Evolutionary conservation across 2,113 vertebrate genomes (phyloP).

Genomic region (Varanus komodoensis): DNA sequence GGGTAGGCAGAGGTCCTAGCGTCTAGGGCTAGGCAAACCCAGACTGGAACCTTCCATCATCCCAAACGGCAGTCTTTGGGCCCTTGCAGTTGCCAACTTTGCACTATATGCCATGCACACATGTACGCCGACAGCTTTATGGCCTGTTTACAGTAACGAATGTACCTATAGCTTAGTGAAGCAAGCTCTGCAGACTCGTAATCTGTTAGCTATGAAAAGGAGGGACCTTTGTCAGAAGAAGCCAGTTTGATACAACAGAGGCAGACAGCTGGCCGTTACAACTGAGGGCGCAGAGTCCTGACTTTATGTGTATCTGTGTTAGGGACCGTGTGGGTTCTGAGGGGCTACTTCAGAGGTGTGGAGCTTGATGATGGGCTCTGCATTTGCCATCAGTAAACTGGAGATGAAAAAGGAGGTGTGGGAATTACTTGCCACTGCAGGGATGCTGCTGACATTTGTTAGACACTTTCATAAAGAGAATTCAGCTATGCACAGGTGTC

Average conservation of each 20-base stretch:
- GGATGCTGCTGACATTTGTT: slow-evolving; percentile 3
- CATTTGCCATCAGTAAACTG: background rate
- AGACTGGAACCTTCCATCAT: background rate
- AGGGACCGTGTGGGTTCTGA: background rate
- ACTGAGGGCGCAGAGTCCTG: background rate
- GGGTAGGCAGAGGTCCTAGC: background rate
- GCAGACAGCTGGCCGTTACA: background rate
- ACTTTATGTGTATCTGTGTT: background rate
- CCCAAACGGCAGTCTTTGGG: background rate
- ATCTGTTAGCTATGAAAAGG: background rate
- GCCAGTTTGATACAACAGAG: background rate
- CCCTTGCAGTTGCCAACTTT: background rate
- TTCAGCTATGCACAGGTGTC: slow-evolving; percentile 13
- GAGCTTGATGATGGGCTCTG: background rate
- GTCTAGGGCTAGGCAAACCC: background rate
- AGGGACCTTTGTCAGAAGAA: background rate
- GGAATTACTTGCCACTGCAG: background rate
- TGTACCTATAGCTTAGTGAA: background rate
- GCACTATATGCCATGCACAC: background rate
- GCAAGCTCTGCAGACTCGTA: background rate
- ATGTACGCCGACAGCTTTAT: background rate
- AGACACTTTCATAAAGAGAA: slow-evolving; percentile 27
- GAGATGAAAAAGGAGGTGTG: slow-evolving; percentile 2
- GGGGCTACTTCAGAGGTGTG: background rate
- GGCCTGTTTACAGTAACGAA: background rate